Evolutionary conservation across 1,140 invertebrate genomes (phyloP).

Genomic region (Drosophila tsacasi): DNA sequence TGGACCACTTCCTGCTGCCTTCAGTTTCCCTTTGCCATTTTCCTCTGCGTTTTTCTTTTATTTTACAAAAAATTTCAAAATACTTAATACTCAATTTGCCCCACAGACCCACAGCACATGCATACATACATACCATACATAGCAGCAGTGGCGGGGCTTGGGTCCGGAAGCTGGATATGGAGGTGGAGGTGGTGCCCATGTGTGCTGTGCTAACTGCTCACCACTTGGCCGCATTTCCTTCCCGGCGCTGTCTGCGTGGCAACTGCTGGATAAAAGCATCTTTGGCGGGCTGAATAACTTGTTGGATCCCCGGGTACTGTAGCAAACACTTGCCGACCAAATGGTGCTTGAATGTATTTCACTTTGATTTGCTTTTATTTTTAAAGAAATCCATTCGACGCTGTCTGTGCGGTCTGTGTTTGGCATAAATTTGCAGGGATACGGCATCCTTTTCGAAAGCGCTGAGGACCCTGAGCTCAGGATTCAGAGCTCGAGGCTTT

Average conservation of each 20-base stretch:
- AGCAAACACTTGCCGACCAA: conserved; percentile 54
- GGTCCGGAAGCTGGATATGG: conserved; percentile 1
- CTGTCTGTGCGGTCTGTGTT: conserved; percentile 12
- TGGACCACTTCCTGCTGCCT: conserved; percentile 86
- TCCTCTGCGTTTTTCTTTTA: conserved; percentile 24
- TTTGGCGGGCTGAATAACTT: conserved; percentile 56
- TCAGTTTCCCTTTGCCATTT: conserved; percentile 24
- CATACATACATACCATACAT: conserved; percentile 24
- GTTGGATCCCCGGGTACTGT: conserved; percentile 30
- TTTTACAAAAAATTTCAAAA: conserved; percentile 65
- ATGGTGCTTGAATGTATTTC: conserved; percentile 65
- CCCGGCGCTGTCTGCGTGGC: conserved; percentile 28
- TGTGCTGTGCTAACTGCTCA: conserved; percentile 66
- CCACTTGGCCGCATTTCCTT: conserved; percentile 52
- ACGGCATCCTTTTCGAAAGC: background rate
- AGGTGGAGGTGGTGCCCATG: conserved; percentile 24
- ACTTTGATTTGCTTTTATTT: conserved; percentile 57
- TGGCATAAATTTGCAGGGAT: conserved; percentile 49
- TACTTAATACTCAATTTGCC: conserved; percentile 80
- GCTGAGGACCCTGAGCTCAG: conserved; percentile 3
- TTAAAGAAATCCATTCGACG: conserved; percentile 46
- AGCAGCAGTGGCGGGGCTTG: conserved; percentile 5
- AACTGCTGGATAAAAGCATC: conserved; percentile 67
- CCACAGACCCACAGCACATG: conserved; percentile 25
- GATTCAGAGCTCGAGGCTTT: conserved; percentile 24